Percentiles rank a stretch among this genome's conserved stretches.
These are phyloP conservation scores for Encarsia formosa DNA, from an alignment of 2,888 invertebrate genomes.

Conservation along the genomic window DNA sequence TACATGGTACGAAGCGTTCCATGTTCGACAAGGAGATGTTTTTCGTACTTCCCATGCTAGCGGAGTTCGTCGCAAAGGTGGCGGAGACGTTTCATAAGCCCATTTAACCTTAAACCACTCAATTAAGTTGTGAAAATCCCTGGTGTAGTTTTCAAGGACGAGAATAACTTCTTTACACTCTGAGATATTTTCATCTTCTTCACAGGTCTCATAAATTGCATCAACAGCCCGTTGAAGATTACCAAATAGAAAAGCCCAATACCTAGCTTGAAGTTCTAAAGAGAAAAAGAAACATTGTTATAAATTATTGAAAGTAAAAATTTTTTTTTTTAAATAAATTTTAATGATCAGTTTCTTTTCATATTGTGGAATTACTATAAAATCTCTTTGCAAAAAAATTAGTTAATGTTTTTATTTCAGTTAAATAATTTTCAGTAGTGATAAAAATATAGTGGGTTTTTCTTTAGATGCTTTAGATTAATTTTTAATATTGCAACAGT, in stretches of 20 bases:
- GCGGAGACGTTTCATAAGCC: conserved; percentile 87
- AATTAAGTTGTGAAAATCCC: conserved; percentile 89
- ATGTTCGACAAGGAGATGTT: conserved; percentile 57
- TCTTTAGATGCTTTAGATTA: no score
- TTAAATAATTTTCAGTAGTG: no score
- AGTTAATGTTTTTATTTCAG: no score
- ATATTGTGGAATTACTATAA: no score
- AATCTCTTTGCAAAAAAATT: conserved; percentile 1
- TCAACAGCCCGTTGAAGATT: conserved; percentile 90
- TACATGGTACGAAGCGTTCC: conserved; percentile 37
- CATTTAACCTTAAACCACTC: conserved; percentile 92
- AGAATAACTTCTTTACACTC: conserved; percentile 96
- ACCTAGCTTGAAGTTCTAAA: conserved; percentile 77
- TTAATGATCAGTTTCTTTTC: no score
- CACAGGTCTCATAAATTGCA: conserved; percentile 94
- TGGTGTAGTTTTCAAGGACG: conserved; percentile 88
- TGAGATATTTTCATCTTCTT: conserved; percentile 86
- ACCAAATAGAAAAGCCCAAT: conserved; percentile 94
- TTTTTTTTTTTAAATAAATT: no score
- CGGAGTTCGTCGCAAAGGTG: conserved; percentile 79
- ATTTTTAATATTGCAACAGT: no score
- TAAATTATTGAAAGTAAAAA: neutral
- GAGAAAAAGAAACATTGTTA: conserved; percentile 8
- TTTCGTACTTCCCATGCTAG: conserved; percentile 95
- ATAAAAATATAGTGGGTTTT: no score